Evolutionary conservation across 2,888 invertebrate genomes (phyloP).

Genomic region (Alcis repandata): DNA sequence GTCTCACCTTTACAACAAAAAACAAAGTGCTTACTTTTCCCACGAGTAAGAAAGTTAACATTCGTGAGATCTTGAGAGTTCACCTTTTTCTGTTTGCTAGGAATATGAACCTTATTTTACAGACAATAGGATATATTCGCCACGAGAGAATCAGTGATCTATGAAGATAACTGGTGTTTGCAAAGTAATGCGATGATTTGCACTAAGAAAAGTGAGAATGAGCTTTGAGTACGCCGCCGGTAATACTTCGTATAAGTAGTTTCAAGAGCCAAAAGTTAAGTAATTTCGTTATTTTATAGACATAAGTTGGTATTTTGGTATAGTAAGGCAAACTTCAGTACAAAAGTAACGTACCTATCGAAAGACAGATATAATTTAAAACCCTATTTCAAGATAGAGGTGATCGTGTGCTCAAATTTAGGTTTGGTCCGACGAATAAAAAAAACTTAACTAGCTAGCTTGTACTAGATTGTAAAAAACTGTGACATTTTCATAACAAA

Average conservation of each 20-base stretch:
- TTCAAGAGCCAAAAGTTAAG: too few relatives aligned
- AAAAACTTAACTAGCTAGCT: too few relatives aligned
- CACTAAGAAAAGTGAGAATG: constrained; percentile 20
- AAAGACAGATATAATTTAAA: background rate
- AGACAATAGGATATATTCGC: constrained; percentile 12
- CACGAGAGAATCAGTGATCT: constrained; percentile 13
- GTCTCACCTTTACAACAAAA: constrained; percentile 37
- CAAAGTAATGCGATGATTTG: constrained; percentile 32
- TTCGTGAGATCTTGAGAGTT: constrained; percentile 60
- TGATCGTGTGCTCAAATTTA: too few relatives aligned
- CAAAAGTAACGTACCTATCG: background rate
- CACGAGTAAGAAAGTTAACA: constrained; percentile 70
- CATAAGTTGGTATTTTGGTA: too few relatives aligned
- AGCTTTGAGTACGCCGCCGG: background rate
- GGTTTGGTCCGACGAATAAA: too few relatives aligned
- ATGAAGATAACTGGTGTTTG: constrained; percentile 30
- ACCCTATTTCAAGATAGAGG: too few relatives aligned
- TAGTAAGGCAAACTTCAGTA: background rate
- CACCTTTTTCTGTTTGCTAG: constrained; percentile 12
- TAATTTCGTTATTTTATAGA: too few relatives aligned
- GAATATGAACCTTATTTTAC: constrained; percentile 17
- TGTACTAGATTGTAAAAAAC: too few relatives aligned
- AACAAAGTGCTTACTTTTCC: constrained; percentile 55
- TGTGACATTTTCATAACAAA: too few relatives aligned
- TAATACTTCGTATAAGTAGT: background rate